These are phyloP conservation scores for Microctonus hyperodae DNA, from an alignment of 2,888 invertebrate species.

Conservation along the genomic window DNA sequence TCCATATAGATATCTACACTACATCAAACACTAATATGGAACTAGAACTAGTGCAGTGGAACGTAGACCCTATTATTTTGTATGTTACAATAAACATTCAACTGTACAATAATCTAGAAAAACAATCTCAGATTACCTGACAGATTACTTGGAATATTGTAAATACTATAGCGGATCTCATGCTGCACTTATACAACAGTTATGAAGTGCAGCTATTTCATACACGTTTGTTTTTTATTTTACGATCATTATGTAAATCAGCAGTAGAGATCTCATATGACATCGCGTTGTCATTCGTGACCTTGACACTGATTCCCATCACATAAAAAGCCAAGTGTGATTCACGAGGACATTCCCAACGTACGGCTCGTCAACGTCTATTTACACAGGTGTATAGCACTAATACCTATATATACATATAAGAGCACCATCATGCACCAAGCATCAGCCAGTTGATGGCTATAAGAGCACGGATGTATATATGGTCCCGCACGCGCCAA, in stretches of 20 bases:
- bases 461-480: slow-evolving; percentile 27
- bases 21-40: neutral
- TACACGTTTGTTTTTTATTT: slow-evolving; percentile 23
- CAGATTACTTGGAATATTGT: slow-evolving; percentile 33
- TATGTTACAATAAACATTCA: no score
- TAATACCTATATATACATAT: no score
- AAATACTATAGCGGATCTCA: slow-evolving; percentile 21
- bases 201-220: neutral
- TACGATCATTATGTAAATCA: slow-evolving; percentile 38
- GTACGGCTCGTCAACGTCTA: slow-evolving; percentile 23
- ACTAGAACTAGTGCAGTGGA: neutral
- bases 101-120: neutral
- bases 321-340: slow-evolving; percentile 12
- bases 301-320: slow-evolving; percentile 58
- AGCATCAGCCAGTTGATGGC: slow-evolving; percentile 27
- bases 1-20: neutral
- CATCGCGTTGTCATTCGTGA: slow-evolving; percentile 40
- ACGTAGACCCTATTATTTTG: neutral
- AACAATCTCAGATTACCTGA: neutral
- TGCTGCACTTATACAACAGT: neutral
- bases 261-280: slow-evolving; percentile 9
- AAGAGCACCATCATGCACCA: slow-evolving; percentile 12
- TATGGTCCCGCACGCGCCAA: slow-evolving; percentile 35
- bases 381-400: slow-evolving; percentile 26
- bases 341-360: slow-evolving; percentile 24